A percentile compares a stretch with the other conserved stretches of the same genome.
Conservation (phyloP, 2,113 vertebrate species). For the Sorex araneus region DNA sequence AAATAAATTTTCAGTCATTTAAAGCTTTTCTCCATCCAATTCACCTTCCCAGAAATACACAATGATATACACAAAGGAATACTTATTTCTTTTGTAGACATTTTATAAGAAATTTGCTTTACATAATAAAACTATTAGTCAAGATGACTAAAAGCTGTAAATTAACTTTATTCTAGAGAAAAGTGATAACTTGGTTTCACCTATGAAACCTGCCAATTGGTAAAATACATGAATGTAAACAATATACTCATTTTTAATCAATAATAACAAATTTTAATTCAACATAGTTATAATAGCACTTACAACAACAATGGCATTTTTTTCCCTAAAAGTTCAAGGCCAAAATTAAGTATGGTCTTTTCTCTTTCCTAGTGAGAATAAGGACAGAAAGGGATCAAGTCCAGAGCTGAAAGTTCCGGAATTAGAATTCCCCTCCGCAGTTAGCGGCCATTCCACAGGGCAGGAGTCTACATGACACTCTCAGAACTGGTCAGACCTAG, state of each 20-base stretch:
- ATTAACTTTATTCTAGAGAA: constrained; percentile 42
- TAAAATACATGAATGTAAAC: constrained; percentile 27
- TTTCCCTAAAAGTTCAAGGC: not conserved
- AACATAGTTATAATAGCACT: constrained; percentile 30
- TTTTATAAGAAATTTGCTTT: constrained; percentile 34
- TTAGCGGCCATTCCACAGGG: not conserved
- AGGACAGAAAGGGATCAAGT: not conserved
- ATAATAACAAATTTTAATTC: constrained; percentile 44
- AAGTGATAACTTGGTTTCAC: constrained; percentile 37
- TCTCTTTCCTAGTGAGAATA: not conserved
- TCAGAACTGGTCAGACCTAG: not conserved
- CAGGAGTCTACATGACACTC: not conserved
- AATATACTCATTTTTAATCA: not conserved
- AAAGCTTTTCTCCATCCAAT: constrained; percentile 28
- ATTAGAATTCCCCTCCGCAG: no score
- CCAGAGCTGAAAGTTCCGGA: constrained; percentile 5
- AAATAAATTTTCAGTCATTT: constrained; percentile 13
- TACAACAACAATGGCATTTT: constrained; percentile 28
- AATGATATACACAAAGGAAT: no score
- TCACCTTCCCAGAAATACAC: constrained; percentile 20
- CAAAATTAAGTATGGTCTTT: not conserved
- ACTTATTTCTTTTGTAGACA: constrained; percentile 36
- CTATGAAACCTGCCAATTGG: constrained; percentile 41
- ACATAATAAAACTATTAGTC: constrained; percentile 24
- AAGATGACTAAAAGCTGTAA: constrained; percentile 16